These are phyloP conservation scores for Eulithis testata DNA, from an alignment of 2,888 invertebrate species.

Conservation along the genomic window DNA sequence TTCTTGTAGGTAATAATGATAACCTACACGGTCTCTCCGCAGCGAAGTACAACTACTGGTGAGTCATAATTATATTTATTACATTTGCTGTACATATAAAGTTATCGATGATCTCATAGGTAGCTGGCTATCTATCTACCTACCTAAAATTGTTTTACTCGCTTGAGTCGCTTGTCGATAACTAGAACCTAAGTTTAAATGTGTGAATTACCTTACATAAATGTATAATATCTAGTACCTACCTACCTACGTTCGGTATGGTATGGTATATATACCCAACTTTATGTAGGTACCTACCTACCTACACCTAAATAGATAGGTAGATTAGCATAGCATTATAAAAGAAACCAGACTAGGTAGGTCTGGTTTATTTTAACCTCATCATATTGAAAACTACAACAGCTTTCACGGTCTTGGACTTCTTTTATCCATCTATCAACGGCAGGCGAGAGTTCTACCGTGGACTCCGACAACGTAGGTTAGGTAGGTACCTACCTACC, in stretches of 20 bases:
- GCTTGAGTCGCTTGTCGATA: slow-evolving; percentile 26
- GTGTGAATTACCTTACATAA: no score
- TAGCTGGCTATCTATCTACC: slow-evolving; percentile 4
- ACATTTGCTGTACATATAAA: slow-evolving; percentile 70
- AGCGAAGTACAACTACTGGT: slow-evolving; percentile 72
- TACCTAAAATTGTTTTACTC: slow-evolving; percentile 56
- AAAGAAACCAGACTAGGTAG: no score
- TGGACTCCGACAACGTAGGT: no score
- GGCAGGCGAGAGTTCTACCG: no score
- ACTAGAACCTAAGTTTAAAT: not conserved
- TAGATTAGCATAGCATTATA: no score
- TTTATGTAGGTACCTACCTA: slow-evolving; percentile 3
- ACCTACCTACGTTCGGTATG: not conserved
- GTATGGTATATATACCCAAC: no score
- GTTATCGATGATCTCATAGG: slow-evolving; percentile 81
- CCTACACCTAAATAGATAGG: not conserved
- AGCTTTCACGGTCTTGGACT: no score
- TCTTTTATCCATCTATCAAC: no score
- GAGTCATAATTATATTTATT: slow-evolving; percentile 85
- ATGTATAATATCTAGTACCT: not conserved
- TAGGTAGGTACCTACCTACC: not conserved
- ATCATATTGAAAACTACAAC: no score
- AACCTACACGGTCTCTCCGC: slow-evolving; percentile 80
- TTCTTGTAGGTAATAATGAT: slow-evolving; percentile 70
- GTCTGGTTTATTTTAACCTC: no score